A percentile compares a stretch with the other conserved stretches of the same genome.
Evolutionary conservation across 2,797 vertebrate genomes (phyloP).

Genomic region (Carcharodon carcharias): DNA sequence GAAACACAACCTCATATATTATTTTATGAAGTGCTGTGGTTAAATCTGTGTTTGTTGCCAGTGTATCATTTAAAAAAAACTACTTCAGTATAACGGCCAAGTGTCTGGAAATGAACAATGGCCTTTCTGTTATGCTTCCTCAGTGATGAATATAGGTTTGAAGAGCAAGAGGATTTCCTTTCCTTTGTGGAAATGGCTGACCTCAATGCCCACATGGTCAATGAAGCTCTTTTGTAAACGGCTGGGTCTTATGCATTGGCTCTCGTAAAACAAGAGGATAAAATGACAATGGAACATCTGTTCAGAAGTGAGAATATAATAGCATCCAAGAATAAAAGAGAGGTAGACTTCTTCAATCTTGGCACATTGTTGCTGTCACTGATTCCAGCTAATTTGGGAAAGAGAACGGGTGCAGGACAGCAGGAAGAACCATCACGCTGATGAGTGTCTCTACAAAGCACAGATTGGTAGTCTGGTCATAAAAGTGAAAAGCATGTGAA

Average conservation of each 20-base stretch:
- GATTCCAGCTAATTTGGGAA: background rate
- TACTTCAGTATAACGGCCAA: background rate
- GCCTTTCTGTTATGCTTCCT: conserved; percentile 30
- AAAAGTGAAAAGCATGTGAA: background rate
- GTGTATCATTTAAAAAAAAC: conserved; percentile 9
- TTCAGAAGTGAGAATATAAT: background rate
- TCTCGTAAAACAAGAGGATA: background rate
- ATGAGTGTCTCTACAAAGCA: background rate
- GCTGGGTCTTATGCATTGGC: background rate
- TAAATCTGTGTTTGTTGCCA: conserved; percentile 11
- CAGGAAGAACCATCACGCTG: background rate
- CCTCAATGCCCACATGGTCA: conserved; percentile 32
- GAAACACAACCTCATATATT: background rate
- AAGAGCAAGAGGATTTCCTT: conserved; percentile 13
- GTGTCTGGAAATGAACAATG: conserved; percentile 33
- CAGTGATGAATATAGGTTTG: conserved; percentile 13
- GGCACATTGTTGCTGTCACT: background rate
- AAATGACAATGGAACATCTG: conserved; percentile 17
- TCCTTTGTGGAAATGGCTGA: background rate
- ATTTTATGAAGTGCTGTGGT: background rate
- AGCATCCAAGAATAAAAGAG: background rate
- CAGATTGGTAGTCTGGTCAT: background rate
- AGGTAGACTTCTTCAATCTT: background rate
- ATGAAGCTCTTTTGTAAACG: background rate
- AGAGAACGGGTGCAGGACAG: background rate